A percentile compares a stretch with the other conserved stretches of the same genome.
Evolutionary conservation across 2,888 invertebrate genomes (phyloP).

Genomic region (Limnephilus marmoratus): DNA sequence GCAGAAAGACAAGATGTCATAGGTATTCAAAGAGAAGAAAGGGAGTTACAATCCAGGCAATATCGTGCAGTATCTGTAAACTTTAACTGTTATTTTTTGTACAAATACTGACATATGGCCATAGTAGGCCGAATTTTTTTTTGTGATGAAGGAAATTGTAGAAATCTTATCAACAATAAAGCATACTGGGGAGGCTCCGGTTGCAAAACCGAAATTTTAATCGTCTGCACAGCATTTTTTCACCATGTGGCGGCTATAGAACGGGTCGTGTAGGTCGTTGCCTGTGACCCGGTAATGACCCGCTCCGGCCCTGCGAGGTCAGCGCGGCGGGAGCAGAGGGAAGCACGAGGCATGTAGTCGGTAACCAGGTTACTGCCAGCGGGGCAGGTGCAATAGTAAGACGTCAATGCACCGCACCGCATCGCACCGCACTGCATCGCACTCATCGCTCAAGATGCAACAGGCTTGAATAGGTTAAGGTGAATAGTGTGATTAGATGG

Average conservation of each 20-base stretch:
- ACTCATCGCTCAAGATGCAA: constrained; percentile 1
- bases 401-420: not conserved
- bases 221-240: too few species aligned
- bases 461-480: constrained; percentile 26
- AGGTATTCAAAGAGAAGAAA: too few species aligned
- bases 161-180: not conserved
- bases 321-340: constrained; percentile 5
- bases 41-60: too few species aligned
- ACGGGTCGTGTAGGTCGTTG: not conserved
- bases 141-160: not conserved
- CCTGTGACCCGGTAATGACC: constrained; percentile 42
- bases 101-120: too few species aligned
- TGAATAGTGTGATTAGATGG: constrained; percentile 7
- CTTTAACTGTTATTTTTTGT: too few species aligned
- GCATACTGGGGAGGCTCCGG: not conserved
- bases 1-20: too few species aligned
- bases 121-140: not conserved
- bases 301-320: constrained; percentile 37
- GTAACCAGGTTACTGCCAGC: constrained; percentile 35
- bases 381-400: constrained; percentile 36
- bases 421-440: not conserved
- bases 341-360: not conserved
- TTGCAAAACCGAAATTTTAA: not conserved
- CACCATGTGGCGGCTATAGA: not conserved
- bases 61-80: too few species aligned